Percentiles rank a stretch among this genome's conserved stretches.
Evolutionary conservation across 2,888 invertebrate species (phyloP).

Genomic region (Drosophila trichaetosa): DNA sequence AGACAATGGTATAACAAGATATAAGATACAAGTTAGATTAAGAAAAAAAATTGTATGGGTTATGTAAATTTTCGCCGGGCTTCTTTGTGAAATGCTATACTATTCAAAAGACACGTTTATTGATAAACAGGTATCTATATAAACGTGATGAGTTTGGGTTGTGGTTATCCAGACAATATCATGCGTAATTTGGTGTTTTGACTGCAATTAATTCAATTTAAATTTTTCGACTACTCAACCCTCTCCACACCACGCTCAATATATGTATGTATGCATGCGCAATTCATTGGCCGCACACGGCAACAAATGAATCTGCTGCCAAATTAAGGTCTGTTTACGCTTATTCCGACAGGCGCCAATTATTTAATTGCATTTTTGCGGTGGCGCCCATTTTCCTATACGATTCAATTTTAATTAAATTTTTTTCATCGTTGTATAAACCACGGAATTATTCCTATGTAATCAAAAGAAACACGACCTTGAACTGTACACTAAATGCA

Average conservation of each 20-base stretch:
- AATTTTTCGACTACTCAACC: constrained; percentile 9
- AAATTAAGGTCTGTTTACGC: constrained; percentile 8
- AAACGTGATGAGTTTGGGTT: constrained; percentile 15
- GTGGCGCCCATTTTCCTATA: constrained; percentile 42
- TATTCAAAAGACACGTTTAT: background rate
- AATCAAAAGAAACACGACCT: constrained; percentile 19
- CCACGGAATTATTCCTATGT: constrained; percentile 10
- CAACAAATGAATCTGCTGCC: constrained; percentile 8
- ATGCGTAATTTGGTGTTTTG: constrained; percentile 77
- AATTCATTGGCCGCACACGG: constrained; percentile 23
- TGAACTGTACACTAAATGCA: constrained; percentile 47
- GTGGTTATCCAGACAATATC: constrained; percentile 25
- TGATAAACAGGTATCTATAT: constrained; percentile 2
- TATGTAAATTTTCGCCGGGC: constrained; percentile 38
- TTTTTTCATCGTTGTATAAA: background rate
- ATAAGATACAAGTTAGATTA: constrained; percentile 9
- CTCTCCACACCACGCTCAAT: background rate
- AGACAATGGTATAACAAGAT: constrained; percentile 16
- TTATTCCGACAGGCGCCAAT: constrained; percentile 4
- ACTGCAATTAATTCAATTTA: constrained; percentile 63
- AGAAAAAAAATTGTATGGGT: constrained; percentile 22
- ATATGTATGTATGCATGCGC: background rate
- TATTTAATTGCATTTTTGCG: constrained; percentile 57
- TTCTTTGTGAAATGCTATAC: constrained; percentile 21
- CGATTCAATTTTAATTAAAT: constrained; percentile 2